Percentiles rank a stretch among this genome's conserved stretches.
phyloP scores from a whole-genome alignment of 2,113 vertebrate genomes.

The Aspiorhynchus laticeps region DNA sequence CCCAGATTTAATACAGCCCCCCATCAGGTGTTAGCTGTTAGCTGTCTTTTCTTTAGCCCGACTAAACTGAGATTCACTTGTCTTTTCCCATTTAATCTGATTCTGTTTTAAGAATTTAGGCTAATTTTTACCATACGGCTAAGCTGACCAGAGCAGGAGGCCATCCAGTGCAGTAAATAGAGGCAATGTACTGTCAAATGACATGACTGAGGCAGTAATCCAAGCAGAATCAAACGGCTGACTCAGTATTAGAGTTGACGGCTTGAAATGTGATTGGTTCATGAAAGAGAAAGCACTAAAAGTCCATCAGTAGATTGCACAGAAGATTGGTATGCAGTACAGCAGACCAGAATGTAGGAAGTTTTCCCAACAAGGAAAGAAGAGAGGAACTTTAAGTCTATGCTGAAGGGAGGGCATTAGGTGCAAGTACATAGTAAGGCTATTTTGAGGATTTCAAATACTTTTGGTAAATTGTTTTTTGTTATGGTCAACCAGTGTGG shows the following conservation, averaged over 20 bases:
- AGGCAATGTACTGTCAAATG: constrained; percentile 6
- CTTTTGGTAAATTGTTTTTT: background rate
- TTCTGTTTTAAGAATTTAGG: background rate
- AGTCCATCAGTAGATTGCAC: constrained; percentile 58
- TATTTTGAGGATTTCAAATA: constrained; percentile 6
- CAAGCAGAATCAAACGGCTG: constrained; percentile 45
- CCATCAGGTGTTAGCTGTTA: background rate
- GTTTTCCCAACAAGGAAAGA: constrained; percentile 35
- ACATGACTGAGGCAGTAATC: constrained; percentile 1
- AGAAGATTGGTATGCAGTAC: constrained; percentile 47
- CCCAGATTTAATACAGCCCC: background rate
- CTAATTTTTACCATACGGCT: background rate
- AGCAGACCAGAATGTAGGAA: constrained; percentile 21
- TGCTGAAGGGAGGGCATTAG: background rate
- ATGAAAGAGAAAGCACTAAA: constrained; percentile 30
- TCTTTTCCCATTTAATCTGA: background rate
- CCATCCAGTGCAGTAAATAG: constrained; percentile 10
- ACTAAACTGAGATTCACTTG: background rate
- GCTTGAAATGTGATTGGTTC: constrained; percentile 52
- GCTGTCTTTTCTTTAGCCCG: background rate
- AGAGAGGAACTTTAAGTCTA: background rate
- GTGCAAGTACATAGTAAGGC: background rate
- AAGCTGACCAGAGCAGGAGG: background rate
- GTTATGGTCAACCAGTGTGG: background rate
- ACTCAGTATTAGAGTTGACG: constrained; percentile 44